These are phyloP conservation scores for Symphodus melops DNA, from an alignment of 2,113 vertebrate genomes.

Conservation along the genomic window DNA sequence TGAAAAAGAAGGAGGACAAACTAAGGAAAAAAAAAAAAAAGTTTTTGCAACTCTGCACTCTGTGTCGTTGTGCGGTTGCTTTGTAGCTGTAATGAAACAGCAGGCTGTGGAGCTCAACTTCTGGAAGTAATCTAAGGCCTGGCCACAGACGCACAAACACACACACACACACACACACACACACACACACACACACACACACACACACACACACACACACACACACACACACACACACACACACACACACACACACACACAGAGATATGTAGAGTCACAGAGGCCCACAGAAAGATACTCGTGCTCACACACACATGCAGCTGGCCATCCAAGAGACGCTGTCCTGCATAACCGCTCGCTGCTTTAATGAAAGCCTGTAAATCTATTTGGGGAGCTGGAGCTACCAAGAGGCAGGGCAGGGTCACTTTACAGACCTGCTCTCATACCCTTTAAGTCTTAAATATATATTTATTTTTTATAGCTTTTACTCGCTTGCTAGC, in stretches of 20 bases:
- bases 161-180: conserved; percentile 46
- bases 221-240: conserved; percentile 1
- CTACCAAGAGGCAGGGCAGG: conserved; percentile 68
- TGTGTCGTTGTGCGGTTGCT: conserved; percentile 72
- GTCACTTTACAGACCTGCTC: conserved; percentile 64
- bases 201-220: conserved; percentile 34
- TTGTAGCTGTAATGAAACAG: conserved; percentile 79
- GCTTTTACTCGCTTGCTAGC: conserved; percentile 43
- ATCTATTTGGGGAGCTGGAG: conserved; percentile 76
- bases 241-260: conserved; percentile 16
- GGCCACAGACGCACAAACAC: conserved; percentile 47
- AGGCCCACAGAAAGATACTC: conserved; percentile 21
- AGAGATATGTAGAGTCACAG: conserved; percentile 31
- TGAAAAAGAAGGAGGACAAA: conserved; percentile 34
- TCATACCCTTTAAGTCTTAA: conserved; percentile 60
- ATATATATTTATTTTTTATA: conserved; percentile 67
- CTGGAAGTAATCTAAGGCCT: conserved; percentile 78
- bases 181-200: conserved; percentile 36
- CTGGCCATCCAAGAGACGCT: conserved; percentile 57
- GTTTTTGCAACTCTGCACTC: conserved; percentile 74
- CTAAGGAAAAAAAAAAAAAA: conserved; percentile 35
- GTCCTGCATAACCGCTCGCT: conserved; percentile 66
- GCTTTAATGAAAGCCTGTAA: conserved; percentile 80
- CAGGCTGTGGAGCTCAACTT: conserved; percentile 67
- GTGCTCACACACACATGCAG: conserved; percentile 33